Percentiles rank a stretch among this genome's conserved stretches.
Conservation (phyloP, 2,113 vertebrate genomes). For the Sisor rabdophorus region DNA sequence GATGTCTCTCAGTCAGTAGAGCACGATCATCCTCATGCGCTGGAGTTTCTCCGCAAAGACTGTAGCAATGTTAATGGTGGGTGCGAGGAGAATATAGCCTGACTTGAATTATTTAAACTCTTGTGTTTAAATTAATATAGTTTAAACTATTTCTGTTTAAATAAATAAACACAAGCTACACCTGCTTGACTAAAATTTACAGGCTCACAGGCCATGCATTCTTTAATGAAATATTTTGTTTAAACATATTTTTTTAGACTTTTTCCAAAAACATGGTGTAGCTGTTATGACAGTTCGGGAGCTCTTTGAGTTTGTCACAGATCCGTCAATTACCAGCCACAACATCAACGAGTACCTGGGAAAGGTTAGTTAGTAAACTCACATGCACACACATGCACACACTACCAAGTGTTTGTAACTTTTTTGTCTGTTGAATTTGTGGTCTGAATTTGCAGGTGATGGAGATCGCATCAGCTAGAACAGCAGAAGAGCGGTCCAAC, state of each 20-base stretch:
- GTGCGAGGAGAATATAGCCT: slow-evolving; percentile 24
- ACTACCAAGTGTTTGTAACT: background rate
- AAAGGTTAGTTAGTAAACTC: slow-evolving; percentile 69
- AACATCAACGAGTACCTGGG: slow-evolving; percentile 88
- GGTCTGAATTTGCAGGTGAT: slow-evolving; percentile 74
- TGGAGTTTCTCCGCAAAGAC: slow-evolving; percentile 95
- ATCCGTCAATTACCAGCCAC: slow-evolving; percentile 78
- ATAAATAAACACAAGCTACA: background rate
- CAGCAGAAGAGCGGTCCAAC: slow-evolving; percentile 80
- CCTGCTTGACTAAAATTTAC: background rate
- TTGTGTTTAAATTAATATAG: no score
- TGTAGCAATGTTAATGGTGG: slow-evolving; percentile 88
- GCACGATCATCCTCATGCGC: slow-evolving; percentile 89
- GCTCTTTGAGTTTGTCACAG: slow-evolving; percentile 92
- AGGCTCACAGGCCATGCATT: background rate
- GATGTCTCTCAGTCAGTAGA: slow-evolving; percentile 96
- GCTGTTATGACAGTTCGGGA: slow-evolving; percentile 92
- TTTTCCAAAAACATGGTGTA: slow-evolving; percentile 80
- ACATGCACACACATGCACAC: background rate
- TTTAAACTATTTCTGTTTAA: no score
- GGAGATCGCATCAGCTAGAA: slow-evolving; percentile 80
- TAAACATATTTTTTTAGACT: slow-evolving; percentile 68
- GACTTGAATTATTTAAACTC: no score
- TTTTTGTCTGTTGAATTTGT: background rate
- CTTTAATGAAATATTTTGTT: background rate